Percentiles rank a stretch among this genome's conserved stretches.
These are phyloP conservation scores for Triplophysa rosa DNA, from an alignment of 2,113 vertebrate species.

Conservation along the genomic window DNA sequence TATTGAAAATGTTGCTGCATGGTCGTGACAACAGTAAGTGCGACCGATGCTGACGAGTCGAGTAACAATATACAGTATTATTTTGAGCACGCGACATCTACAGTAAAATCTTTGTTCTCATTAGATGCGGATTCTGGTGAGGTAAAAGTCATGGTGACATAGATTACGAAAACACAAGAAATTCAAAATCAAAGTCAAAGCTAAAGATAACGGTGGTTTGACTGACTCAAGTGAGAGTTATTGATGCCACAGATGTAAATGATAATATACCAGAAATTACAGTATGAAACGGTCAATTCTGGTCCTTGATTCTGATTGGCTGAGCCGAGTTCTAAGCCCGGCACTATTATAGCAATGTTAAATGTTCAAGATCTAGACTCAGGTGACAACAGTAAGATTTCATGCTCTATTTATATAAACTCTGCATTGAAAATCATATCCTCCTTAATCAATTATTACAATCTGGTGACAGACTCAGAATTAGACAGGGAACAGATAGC, in stretches of 20 bases:
- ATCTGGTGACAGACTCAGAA: constrained; percentile 68
- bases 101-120: constrained; percentile 58
- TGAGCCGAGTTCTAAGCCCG: constrained; percentile 12
- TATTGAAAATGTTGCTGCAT: no score
- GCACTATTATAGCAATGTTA: constrained; percentile 72
- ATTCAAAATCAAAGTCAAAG: constrained; percentile 63
- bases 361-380: constrained; percentile 76
- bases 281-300: no score
- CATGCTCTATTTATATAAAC: constrained; percentile 63
- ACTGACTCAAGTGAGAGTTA: no score
- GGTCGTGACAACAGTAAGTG: no score
- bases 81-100: no score
- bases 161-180: constrained; percentile 78
- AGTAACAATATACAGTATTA: no score
- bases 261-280: no score
- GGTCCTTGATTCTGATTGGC: no score
- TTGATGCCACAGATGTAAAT: no score
- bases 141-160: constrained; percentile 64
- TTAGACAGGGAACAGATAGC: constrained; percentile 81
- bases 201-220: no score
- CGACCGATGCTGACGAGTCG: no score
- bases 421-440: constrained; percentile 72
- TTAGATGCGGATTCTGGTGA: constrained; percentile 73
- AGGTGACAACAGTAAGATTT: constrained; percentile 69
- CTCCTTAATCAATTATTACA: constrained; percentile 70